Evolutionary conservation across 1,140 invertebrate species (phyloP), one percentile per base, ranked within the genome.

Genomic region (Lucilia sericata): DNA sequence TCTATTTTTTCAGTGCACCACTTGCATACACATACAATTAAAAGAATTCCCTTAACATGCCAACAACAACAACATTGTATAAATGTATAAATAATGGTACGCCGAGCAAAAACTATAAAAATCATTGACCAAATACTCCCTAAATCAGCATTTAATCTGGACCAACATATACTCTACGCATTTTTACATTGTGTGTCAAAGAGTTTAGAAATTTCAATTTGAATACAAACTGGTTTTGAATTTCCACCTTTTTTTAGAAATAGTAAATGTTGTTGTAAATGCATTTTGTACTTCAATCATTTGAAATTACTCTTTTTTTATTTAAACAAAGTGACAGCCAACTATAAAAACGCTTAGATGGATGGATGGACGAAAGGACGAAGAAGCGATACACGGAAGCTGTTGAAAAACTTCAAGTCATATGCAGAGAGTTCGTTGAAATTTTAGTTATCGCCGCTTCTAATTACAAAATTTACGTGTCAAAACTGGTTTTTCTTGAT

Each of bases 191-290:
- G 0, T 42, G 0, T 42, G 42, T 0, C 5, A 42, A 8, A 8
- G 42, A 42, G 42, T 60, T 25, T 70, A 21, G 65, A 70, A 70
- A 70, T 21, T 25, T 70, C 8, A 36, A 34, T 8, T 42, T 55
- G 17, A 55, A 55, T 55, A 42, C 51, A 78, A 78, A 78, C 75
- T 78, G 36, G 75, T 78, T 78, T 78, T 78, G 14, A 47, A 78
- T 78, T 78, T 78, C 75, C 75, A 78, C 75, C 75, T 78, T 78
- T 78, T 78, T 78, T 78, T 76, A 12, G 14, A 78, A 78, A 78
- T 47, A n/a, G 75, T 47, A 49, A 30, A 14, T 78, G 36, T 36
- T 76, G 74, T 34, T 42, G 74, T 76, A 76, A 76, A 36, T 78
- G 74, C 74, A 76, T 78, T 42, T 30, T 30, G 25, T 14, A 75